Conservation (phyloP, 2,797 vertebrate genomes). For the Leucoraja ocellata region DNA sequence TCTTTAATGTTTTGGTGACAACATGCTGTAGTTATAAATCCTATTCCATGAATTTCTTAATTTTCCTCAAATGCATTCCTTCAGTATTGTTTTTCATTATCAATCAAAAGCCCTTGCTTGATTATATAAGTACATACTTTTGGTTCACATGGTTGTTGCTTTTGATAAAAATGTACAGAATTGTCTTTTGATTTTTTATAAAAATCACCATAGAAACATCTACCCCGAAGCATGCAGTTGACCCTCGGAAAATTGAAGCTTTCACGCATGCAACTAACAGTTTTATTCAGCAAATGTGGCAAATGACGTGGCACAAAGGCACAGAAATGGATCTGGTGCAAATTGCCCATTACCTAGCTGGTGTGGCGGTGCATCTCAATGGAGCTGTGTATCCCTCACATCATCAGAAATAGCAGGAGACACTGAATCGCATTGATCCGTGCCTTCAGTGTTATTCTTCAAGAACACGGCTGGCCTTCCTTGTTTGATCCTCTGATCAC, state of each 20-base stretch:
- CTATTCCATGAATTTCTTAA: not conserved
- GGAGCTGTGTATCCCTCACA: not conserved
- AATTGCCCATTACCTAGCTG: not conserved
- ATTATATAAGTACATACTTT: not conserved
- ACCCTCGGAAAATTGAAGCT: not conserved
- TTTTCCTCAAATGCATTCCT: not conserved
- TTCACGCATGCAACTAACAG: not conserved
- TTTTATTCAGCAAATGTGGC: not conserved
- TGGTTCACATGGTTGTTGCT: not conserved
- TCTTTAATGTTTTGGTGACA: not conserved
- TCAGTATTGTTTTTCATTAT: slow-evolving; percentile 12
- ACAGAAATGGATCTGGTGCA: not conserved
- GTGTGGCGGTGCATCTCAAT: not conserved
- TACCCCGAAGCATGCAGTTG: not conserved
- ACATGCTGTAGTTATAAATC: not conserved
- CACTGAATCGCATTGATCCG: no score
- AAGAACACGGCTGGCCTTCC: no score
- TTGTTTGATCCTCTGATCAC: no score
- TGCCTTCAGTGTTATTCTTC: no score
- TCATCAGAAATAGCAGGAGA: no score
- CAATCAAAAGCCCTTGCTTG: not conserved
- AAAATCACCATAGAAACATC: not conserved
- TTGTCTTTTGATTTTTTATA: not conserved
- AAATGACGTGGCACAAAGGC: not conserved
- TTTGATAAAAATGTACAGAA: not conserved